Conservation (phyloP, 2,113 vertebrate species). For the Chaenocephalus aceratus region DNA sequence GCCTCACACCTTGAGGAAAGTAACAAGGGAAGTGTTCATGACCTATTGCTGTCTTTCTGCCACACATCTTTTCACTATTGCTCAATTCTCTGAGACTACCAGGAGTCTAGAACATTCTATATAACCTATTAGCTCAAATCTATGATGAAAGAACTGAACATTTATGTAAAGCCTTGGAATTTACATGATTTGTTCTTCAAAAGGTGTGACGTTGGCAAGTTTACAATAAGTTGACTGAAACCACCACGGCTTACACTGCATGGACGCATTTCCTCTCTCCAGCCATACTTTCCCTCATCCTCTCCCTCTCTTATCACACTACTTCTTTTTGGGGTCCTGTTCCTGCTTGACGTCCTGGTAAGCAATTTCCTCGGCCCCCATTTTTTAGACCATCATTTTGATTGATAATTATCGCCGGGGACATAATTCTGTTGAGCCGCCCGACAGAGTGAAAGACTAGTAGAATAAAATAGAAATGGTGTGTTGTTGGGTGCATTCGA, state of each 20-base stretch:
- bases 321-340: constrained; percentile 51
- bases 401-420: constrained; percentile 82
- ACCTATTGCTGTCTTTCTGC: no score
- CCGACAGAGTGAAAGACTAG: constrained; percentile 78
- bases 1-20: neutral
- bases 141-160: neutral
- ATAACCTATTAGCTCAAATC: constrained; percentile 1
- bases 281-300: neutral
- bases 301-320: constrained; percentile 34
- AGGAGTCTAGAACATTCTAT: neutral
- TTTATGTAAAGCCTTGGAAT: constrained; percentile 17
- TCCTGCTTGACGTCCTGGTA: constrained; percentile 69
- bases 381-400: constrained; percentile 84
- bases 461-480: constrained; percentile 82
- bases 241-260: neutral
- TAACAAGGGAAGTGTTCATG: neutral
- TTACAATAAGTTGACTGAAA: constrained; percentile 12
- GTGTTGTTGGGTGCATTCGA: constrained; percentile 79
- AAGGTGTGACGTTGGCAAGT: constrained; percentile 4
- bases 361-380: constrained; percentile 74
- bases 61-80: no score
- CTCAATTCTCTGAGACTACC: no score
- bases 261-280: constrained; percentile 29
- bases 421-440: constrained; percentile 81
- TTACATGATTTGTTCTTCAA: constrained; percentile 18